Conservation (phyloP, 53 echinoderm and acorn worm genomes). For the Echinarachnius parma region DNA sequence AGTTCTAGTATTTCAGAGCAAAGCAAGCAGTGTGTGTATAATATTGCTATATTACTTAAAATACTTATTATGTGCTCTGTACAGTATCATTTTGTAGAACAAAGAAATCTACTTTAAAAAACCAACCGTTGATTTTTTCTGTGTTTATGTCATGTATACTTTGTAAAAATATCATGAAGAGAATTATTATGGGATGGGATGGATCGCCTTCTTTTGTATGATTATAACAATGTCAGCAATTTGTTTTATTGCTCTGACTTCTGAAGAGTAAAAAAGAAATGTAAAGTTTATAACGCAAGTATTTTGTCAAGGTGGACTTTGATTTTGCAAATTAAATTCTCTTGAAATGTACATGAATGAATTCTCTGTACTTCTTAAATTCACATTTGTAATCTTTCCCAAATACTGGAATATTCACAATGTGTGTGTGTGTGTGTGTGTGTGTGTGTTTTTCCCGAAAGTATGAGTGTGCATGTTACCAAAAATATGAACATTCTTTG, state of each 20-base stretch:
- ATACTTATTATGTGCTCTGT: slow-evolving; percentile 31
- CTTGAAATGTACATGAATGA: slow-evolving; percentile 37
- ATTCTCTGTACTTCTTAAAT: no score
- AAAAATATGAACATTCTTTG: no score
- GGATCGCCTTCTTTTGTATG: slow-evolving; percentile 48
- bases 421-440: no score
- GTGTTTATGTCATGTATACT: slow-evolving; percentile 35
- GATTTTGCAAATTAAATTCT: slow-evolving; percentile 52
- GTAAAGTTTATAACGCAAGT: slow-evolving; percentile 47
- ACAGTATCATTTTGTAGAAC: slow-evolving; percentile 36
- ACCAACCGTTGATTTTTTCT: slow-evolving; percentile 7
- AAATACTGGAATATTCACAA: no score
- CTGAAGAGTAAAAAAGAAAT: slow-evolving; percentile 27
- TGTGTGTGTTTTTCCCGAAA: no score
- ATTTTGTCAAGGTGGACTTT: slow-evolving; percentile 48
- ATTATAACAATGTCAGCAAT: slow-evolving; percentile 35
- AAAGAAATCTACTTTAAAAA: no score
- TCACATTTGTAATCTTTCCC: no score
- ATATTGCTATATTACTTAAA: slow-evolving; percentile 36
- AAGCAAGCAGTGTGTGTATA: slow-evolving; percentile 45
- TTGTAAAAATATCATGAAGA: slow-evolving; percentile 30
- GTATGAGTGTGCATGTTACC: no score
- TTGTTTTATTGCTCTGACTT: slow-evolving; percentile 34
- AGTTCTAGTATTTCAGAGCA: slow-evolving; percentile 35
- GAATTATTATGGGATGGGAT: slow-evolving; percentile 20